Evolutionary conservation across 2,888 invertebrate species (phyloP), one percentile per base, ranked within the genome.

Genomic region (Sarcophaga subvicina): DNA sequence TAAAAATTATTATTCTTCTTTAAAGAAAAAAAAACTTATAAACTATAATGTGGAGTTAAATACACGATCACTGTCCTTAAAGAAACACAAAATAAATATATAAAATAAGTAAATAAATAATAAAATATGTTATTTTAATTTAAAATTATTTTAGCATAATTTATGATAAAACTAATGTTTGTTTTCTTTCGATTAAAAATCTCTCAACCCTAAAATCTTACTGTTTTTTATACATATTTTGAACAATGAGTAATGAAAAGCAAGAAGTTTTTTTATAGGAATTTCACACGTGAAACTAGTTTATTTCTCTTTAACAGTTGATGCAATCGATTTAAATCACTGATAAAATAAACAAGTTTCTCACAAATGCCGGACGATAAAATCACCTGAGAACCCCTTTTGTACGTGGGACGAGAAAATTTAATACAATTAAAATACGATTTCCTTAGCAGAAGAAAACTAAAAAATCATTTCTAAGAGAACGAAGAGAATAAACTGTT

Each of bases 291-390:
- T 73, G 47, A 8, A 63, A 47, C 10, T 69, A 22, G n/a, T 22
- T 62, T 62, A 17, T 62, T 62, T 10, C 14, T 27, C 12, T 47
- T 70, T 54, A 54, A 54, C 54, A 54, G 17, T 79, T 82, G 12
- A 79, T 79, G 75, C 75, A 82, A 85, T 85, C 45, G 37, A 54
- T 67, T 3, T 54, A 70, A 17, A 75, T 60, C 78, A 27, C 67
- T 64, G 64, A 49, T 62, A 76, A 14, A 54, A 81, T 67, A 86
- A 86, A 82, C 71, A 82, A 82, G 82, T 86, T 67, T n/a, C 45
- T 67, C 45, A 45, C 62, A 77, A 54, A 85, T 69, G 85, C 59
- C 69, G 72, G 72, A 27, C 62, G 37, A 45, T 45, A 72, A 6
- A 64, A 71, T 37, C 5, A 37, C 60, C 20, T n/a, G 11, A 37